Evolutionary conservation across 2,113 vertebrate species (phyloP).

Genomic region (Alces alces): DNA sequence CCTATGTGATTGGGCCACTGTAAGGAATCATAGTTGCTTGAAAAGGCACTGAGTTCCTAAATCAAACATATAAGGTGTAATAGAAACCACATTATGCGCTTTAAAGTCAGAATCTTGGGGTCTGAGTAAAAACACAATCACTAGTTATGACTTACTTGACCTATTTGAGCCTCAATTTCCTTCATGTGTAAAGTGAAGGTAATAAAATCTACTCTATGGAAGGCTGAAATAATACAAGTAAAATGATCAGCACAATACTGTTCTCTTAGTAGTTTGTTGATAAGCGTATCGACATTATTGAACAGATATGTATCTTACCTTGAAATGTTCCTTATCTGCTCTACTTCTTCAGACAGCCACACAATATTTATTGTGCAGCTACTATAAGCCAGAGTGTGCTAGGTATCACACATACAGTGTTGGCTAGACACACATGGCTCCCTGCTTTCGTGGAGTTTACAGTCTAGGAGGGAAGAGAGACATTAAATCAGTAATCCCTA

Average conservation of each 20-base stretch:
- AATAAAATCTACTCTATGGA: neutral
- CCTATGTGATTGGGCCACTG: neutral
- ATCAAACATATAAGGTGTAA: neutral
- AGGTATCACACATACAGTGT: neutral
- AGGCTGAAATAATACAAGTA: neutral
- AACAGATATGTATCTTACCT: neutral
- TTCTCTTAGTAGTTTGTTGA: neutral
- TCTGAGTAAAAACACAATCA: neutral
- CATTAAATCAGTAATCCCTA: neutral
- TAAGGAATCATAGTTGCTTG: neutral
- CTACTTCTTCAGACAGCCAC: neutral
- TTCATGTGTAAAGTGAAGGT: neutral
- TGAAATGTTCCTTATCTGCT: neutral
- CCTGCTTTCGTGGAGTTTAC: neutral
- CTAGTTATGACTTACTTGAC: neutral
- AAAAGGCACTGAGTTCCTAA: neutral
- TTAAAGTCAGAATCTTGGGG: neutral
- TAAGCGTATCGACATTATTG: neutral
- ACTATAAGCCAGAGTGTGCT: neutral
- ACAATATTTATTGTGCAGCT: neutral
- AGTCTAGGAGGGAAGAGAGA: neutral
- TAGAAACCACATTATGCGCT: neutral
- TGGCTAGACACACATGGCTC: neutral
- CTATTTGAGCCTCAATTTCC: neutral
- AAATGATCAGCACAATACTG: neutral